These are phyloP conservation scores for Tympanuchus pallidicinctus DNA, from an alignment of 2,113 vertebrate genomes.

Conservation along the genomic window DNA sequence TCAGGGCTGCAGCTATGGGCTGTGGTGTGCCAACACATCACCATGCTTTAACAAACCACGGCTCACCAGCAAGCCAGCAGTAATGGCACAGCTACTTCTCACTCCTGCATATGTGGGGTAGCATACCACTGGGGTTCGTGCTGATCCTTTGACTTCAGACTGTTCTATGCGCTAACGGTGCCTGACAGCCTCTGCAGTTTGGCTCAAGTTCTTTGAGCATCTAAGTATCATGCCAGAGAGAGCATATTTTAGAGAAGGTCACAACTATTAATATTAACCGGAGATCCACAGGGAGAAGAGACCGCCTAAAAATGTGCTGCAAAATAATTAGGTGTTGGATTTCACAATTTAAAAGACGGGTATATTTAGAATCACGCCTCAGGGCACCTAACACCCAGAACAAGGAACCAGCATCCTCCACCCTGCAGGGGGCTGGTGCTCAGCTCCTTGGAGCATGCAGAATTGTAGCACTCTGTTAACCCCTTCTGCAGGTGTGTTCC, in stretches of 20 bases:
- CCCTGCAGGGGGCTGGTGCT: fast-evolving
- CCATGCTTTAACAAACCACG: not conserved
- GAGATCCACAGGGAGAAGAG: not conserved
- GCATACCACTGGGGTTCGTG: fast-evolving
- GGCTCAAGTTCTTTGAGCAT: not conserved
- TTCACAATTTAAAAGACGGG: conserved; percentile 9
- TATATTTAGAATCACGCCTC: conserved; percentile 1
- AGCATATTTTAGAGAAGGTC: conserved; percentile 28
- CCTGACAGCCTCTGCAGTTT: fast-evolving
- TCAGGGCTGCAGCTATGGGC: fast-evolving
- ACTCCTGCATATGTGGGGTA: fast-evolving
- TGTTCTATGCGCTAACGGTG: fast-evolving
- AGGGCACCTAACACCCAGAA: not conserved
- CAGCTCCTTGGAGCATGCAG: not conserved
- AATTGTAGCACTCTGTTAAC: fast-evolving
- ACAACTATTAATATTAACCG: conserved; percentile 42
- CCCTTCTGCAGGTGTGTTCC: fast-evolving
- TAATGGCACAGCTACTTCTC: not conserved
- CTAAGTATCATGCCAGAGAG: not conserved
- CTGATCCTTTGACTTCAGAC: fast-evolving
- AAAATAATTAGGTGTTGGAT: conserved; percentile 35
- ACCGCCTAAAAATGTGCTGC: conserved; percentile 8
- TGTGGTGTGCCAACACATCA: not conserved
- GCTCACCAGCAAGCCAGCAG: fast-evolving
- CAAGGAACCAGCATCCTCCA: fast-evolving